Evolutionary conservation across 2,797 vertebrate species (phyloP).

Genomic region (Enteromius mattozi): DNA sequence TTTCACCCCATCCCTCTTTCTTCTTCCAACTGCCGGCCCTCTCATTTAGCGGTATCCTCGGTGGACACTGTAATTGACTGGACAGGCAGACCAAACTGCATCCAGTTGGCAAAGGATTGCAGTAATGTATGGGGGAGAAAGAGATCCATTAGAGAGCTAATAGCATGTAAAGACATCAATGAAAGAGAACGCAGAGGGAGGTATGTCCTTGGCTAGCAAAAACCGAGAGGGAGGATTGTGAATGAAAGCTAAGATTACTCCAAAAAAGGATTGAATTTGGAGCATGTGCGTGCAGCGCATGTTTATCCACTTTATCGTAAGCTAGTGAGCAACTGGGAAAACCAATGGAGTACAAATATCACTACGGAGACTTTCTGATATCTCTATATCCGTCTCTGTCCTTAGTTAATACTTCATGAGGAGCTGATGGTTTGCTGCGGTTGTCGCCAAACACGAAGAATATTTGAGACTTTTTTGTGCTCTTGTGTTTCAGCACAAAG

Average conservation of each 20-base stretch:
- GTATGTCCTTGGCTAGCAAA: conserved; percentile 23
- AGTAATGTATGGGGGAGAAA: conserved; percentile 6
- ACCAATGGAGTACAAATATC: not conserved
- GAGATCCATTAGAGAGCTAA: conserved; percentile 15
- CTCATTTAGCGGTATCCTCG: conserved; percentile 7
- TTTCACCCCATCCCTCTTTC: conserved; percentile 4
- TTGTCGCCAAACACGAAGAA: not conserved
- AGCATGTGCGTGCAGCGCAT: not conserved
- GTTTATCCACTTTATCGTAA: not conserved
- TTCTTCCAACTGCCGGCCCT: not conserved
- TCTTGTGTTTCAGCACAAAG: not conserved
- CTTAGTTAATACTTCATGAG: not conserved
- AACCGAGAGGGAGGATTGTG: not conserved
- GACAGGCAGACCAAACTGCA: not conserved
- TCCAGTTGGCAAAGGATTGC: conserved; percentile 24
- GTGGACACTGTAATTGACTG: conserved; percentile 10
- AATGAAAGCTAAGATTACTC: conserved; percentile 9
- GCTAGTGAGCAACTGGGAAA: conserved; percentile 1
- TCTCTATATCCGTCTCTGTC: not conserved
- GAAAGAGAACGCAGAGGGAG: conserved; percentile 3
- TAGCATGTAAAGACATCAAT: conserved; percentile 28
- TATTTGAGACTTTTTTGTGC: not conserved
- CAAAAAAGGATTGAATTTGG: not conserved
- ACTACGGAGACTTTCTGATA: not conserved
- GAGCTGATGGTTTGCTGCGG: not conserved